Evolutionary conservation across 2,888 invertebrate genomes (phyloP).

Genomic region (Psococerastis gibbosa): DNA sequence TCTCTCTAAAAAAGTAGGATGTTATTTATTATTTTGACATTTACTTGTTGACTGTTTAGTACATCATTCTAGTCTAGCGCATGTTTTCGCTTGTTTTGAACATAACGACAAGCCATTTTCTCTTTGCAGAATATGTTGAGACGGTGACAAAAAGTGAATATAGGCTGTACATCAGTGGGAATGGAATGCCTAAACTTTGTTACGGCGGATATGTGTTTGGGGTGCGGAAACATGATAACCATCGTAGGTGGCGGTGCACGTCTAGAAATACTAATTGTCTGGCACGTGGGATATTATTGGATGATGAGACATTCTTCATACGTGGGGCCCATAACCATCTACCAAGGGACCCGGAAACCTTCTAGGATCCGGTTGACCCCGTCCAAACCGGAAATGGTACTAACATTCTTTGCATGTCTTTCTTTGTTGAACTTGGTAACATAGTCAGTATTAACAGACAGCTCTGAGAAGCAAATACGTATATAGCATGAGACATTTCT

Average conservation of each 20-base stretch:
- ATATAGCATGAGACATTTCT: too few relatives aligned
- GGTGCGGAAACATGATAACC: constrained; percentile 2
- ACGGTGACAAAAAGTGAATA: constrained; percentile 4
- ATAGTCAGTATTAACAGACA: background rate
- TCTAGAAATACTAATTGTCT: constrained; percentile 4
- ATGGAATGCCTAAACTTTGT: constrained; percentile 6
- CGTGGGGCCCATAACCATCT: constrained; percentile 3
- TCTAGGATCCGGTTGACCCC: background rate
- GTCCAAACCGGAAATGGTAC: background rate
- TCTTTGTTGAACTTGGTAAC: background rate
- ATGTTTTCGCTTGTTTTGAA: too few relatives aligned
- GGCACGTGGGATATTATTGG: background rate
- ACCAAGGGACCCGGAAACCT: background rate
- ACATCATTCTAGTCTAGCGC: too few relatives aligned
- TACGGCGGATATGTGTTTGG: constrained; percentile 5
- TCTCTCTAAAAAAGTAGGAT: too few relatives aligned
- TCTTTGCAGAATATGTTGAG: background rate
- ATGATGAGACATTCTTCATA: constrained; percentile 3
- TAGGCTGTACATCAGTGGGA: constrained; percentile 1
- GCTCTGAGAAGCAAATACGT: too few relatives aligned
- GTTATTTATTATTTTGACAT: too few relatives aligned
- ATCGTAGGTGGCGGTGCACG: constrained; percentile 6
- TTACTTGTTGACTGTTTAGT: too few relatives aligned
- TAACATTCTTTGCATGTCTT: background rate
- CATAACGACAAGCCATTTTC: background rate